phyloP scores from a whole-genome alignment of 2,797 vertebrate species.

The Spinus olivaceus region DNA sequence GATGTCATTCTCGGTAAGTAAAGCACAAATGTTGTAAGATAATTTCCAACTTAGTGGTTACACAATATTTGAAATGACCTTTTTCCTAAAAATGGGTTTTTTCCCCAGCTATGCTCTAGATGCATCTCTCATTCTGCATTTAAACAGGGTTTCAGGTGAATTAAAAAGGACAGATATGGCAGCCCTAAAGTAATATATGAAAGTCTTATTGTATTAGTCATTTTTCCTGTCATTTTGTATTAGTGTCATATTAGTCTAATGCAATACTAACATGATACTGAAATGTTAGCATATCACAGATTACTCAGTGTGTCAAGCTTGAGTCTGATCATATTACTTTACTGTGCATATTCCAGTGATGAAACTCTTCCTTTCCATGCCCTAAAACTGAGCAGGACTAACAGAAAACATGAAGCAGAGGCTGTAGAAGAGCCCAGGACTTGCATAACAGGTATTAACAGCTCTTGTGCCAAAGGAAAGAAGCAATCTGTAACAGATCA shows the following conservation, averaged over 20 bases:
- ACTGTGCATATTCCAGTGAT: constrained; percentile 10
- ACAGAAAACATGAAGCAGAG: not conserved
- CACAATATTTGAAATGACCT: not conserved
- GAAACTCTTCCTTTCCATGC: not conserved
- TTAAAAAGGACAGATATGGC: constrained; percentile 69
- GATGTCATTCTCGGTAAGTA: not conserved
- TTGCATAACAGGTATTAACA: not conserved
- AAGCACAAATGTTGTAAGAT: not conserved
- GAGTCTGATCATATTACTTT: constrained; percentile 71
- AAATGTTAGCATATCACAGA: constrained; percentile 78
- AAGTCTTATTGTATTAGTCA: constrained; percentile 78
- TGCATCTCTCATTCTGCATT: constrained; percentile 6
- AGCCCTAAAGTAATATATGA: constrained; percentile 67
- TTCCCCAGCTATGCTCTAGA: not conserved
- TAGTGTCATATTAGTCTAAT: constrained; percentile 78
- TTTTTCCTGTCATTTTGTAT: constrained; percentile 75
- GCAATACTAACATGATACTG: constrained; percentile 72
- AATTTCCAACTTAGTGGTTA: not conserved
- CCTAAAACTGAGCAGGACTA: not conserved
- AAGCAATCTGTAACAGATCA: not conserved
- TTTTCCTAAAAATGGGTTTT: constrained; percentile 3
- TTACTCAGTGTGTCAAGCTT: constrained; percentile 71
- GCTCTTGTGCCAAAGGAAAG: not conserved
- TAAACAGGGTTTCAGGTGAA: constrained; percentile 69
- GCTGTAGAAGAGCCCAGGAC: not conserved